phyloP scores from a whole-genome alignment of 1,140 invertebrate species.

The Kradibia gibbosae region DNA sequence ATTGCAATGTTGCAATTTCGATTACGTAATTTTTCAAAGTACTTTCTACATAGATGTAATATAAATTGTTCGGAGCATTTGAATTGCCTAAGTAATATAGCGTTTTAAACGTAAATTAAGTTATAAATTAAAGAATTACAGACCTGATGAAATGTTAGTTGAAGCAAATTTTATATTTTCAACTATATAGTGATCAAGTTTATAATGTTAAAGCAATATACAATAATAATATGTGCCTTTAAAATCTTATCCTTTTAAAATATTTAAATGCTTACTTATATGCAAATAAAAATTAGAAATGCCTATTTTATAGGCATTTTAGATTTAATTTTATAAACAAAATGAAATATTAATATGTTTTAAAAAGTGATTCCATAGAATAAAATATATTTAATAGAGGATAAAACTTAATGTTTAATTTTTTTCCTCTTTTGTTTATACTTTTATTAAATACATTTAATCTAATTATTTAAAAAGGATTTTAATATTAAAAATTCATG shows the following conservation, averaged over 20 bases:
- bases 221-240: slow-evolving; percentile 40
- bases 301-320: not conserved
- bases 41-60: not conserved
- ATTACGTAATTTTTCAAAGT: not conserved
- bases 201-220: not conserved
- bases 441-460: too few species aligned
- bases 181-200: not conserved
- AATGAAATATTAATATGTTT: too few species aligned
- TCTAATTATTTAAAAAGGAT: too few species aligned
- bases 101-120: slow-evolving; percentile 45
- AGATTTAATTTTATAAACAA: too few species aligned
- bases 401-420: too few species aligned
- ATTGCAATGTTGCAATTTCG: not conserved
- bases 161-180: slow-evolving; percentile 21
- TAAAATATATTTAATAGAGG: too few species aligned
- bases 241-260: not conserved
- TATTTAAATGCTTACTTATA: not conserved
- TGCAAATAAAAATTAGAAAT: not conserved
- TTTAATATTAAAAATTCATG: too few species aligned
- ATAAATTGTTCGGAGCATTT: not conserved
- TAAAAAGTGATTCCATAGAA: too few species aligned
- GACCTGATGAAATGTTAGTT: slow-evolving; percentile 17
- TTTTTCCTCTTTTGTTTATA: too few species aligned
- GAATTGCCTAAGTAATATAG: not conserved
- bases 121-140: slow-evolving; percentile 9